phyloP scores from a whole-genome alignment of 92 coral and sea anemone genomes.

The Isaurus tuberculatus region DNA sequence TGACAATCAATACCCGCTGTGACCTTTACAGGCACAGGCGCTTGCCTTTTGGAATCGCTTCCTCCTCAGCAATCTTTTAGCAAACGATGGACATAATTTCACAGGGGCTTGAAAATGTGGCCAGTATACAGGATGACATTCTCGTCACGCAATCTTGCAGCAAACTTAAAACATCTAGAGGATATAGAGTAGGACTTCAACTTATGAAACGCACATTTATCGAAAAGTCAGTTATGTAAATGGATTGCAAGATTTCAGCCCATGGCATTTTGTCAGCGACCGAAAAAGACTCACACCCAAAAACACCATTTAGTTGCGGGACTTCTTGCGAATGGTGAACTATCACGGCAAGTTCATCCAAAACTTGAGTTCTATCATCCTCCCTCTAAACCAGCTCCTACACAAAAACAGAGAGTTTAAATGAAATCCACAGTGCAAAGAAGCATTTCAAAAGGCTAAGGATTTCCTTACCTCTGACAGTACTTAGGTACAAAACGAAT shows the following conservation, averaged over 20 bases:
- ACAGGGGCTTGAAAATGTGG: slow-evolving; percentile 36
- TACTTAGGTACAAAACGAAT: too few relatives aligned
- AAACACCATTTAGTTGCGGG: background rate
- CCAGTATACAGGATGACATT: slow-evolving; percentile 60
- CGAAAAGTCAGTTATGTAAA: slow-evolving; percentile 59
- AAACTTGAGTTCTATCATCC: slow-evolving; percentile 28
- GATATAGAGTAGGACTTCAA: slow-evolving; percentile 65
- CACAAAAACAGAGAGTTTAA: too few relatives aligned
- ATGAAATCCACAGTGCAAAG: too few relatives aligned
- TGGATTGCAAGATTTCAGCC: slow-evolving; percentile 53
- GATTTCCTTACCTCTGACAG: too few relatives aligned
- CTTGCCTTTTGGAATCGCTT: slow-evolving; percentile 51
- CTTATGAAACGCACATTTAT: slow-evolving; percentile 58
- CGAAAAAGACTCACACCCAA: slow-evolving; percentile 52
- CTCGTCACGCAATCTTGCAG: slow-evolving; percentile 28
- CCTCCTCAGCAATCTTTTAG: slow-evolving; percentile 50
- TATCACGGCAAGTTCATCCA: slow-evolving; percentile 60
- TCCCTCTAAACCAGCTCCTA: slow-evolving; percentile 6
- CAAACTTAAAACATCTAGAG: too few relatives aligned
- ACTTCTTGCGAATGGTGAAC: slow-evolving; percentile 65
- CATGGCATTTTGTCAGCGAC: slow-evolving; percentile 67
- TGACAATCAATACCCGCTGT: slow-evolving; percentile 65
- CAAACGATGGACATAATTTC: slow-evolving; percentile 47
- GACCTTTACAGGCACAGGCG: slow-evolving; percentile 46
- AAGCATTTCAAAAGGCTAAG: too few relatives aligned